phyloP scores from a whole-genome alignment of 2,113 vertebrate species.

The Ammodytes dubius region DNA sequence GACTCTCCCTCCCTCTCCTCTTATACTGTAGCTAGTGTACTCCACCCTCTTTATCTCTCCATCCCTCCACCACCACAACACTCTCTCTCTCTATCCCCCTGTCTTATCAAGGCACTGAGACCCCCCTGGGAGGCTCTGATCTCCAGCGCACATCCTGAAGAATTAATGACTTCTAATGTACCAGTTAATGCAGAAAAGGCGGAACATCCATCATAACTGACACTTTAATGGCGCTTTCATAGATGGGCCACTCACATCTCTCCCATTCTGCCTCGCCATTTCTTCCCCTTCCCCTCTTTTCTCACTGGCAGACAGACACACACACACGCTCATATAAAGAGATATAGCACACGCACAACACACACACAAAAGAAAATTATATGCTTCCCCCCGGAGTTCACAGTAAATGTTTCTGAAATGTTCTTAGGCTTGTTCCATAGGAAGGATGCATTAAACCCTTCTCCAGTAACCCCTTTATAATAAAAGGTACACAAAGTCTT shows the following conservation, averaged over 20 bases:
- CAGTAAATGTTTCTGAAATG: conserved; percentile 32
- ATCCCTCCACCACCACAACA: conserved; percentile 18
- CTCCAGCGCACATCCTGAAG: conserved; percentile 85
- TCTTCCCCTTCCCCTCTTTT: background rate
- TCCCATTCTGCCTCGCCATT: conserved; percentile 69
- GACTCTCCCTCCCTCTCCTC: conserved; percentile 26
- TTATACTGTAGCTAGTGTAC: conserved; percentile 20
- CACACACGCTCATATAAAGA: background rate
- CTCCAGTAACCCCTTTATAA: background rate
- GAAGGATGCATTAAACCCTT: conserved; percentile 21
- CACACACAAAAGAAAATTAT: conserved; percentile 18
- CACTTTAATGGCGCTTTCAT: conserved; percentile 86
- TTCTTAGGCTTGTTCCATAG: background rate
- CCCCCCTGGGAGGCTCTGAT: conserved; percentile 82
- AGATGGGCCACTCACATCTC: conserved; percentile 78
- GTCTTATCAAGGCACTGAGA: conserved; percentile 70
- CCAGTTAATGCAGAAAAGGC: conserved; percentile 86
- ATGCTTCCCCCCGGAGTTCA: conserved; percentile 18
- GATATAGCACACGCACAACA: conserved; percentile 13
- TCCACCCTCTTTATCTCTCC: conserved; percentile 64
- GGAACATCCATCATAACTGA: conserved; percentile 88
- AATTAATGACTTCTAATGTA: conserved; percentile 89
- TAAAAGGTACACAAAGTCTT: background rate
- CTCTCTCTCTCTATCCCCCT: conserved; percentile 15
- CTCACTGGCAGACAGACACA: conserved; percentile 20